Evolutionary conservation across 2,797 vertebrate genomes (phyloP).

Genomic region (Lepus oiostolus): DNA sequence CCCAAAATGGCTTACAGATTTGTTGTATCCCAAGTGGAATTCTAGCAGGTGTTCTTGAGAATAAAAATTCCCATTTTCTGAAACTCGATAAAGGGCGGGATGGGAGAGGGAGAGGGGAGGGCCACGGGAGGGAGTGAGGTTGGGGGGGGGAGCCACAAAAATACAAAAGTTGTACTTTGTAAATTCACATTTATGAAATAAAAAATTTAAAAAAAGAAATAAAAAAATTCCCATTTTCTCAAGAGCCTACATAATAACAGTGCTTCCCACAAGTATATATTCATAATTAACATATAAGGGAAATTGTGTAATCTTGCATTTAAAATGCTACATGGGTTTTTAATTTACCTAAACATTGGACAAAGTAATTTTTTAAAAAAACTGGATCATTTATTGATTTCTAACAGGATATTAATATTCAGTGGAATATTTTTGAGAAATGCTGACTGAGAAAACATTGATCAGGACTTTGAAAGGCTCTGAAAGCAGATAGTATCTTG

Average conservation of each 20-base stretch:
- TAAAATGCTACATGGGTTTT: neutral
- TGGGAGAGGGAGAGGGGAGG: no score
- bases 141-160: no score
- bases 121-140: no score
- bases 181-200: no score
- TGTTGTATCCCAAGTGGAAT: neutral
- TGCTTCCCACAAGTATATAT: neutral
- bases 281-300: neutral
- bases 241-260: neutral
- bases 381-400: neutral
- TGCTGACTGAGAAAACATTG: neutral
- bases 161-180: no score
- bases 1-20: neutral
- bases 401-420: neutral
- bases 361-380: neutral
- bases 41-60: neutral
- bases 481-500: neutral
- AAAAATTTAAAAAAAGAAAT: no score
- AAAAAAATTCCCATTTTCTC: neutral
- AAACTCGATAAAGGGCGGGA: no score
- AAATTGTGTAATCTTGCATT: neutral
- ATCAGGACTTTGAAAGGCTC: neutral
- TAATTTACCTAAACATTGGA: neutral
- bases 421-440: neutral
- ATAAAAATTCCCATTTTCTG: neutral